These are phyloP conservation scores for Condylura cristata DNA, from an alignment of 2,113 vertebrate genomes.

Conservation along the genomic window DNA sequence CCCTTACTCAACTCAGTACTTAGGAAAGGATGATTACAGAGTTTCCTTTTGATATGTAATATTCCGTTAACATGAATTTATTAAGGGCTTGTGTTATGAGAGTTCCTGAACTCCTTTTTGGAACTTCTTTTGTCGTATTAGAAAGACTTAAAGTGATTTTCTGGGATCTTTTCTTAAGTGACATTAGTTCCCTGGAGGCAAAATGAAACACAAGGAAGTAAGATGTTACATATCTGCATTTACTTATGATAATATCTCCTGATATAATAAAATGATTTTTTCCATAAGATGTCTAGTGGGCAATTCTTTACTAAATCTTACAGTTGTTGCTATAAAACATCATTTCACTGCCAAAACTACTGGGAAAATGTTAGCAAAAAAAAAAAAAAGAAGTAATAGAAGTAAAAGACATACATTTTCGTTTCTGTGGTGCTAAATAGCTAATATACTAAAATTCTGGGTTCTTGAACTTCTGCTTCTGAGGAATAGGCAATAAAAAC, in stretches of 20 bases:
- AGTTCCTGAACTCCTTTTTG: neutral
- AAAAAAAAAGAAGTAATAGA: slow-evolving; percentile 32
- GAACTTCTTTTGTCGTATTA: neutral
- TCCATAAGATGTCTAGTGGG: neutral
- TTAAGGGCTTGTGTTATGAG: neutral
- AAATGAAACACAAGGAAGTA: neutral
- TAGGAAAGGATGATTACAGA: neutral
- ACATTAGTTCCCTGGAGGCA: neutral
- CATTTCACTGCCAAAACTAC: neutral
- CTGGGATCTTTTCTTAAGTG: neutral
- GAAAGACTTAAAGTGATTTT: neutral
- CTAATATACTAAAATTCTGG: neutral
- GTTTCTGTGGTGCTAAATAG: neutral
- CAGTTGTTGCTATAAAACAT: neutral
- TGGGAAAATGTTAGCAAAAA: neutral
- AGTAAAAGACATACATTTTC: neutral
- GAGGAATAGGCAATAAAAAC: neutral
- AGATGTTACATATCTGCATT: neutral
- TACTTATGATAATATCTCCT: neutral
- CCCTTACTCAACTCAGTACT: neutral
- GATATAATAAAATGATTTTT: slow-evolving; percentile 21
- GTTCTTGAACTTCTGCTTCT: neutral
- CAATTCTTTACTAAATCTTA: neutral
- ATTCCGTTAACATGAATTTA: neutral
- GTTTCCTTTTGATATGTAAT: neutral